These are phyloP conservation scores for Drosophila lutescens DNA, from an alignment of 2,888 invertebrate species.

Conservation along the genomic window DNA sequence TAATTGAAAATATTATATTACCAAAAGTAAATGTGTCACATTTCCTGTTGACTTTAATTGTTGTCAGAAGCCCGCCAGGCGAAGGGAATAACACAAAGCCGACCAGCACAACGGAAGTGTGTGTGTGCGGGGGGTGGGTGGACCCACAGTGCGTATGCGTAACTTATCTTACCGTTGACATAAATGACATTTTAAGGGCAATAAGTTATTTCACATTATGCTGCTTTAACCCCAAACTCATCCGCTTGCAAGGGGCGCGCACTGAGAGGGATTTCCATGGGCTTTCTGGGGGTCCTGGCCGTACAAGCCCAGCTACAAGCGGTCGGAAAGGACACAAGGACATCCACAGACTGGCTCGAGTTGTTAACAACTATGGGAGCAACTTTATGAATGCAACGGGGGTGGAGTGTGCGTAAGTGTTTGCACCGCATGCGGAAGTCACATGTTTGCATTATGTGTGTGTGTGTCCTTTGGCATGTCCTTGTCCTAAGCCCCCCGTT, in stretches of 20 bases:
- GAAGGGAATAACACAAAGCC: constrained; percentile 38
- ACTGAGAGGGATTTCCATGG: neutral
- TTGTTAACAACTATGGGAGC: constrained; percentile 81
- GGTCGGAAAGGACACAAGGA: constrained; percentile 61
- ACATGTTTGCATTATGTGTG: constrained; percentile 80
- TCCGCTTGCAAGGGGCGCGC: constrained; percentile 4
- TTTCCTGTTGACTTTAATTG: constrained; percentile 78
- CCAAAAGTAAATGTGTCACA: constrained; percentile 77
- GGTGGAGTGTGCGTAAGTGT: constrained; percentile 65
- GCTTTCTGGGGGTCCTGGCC: constrained; percentile 5
- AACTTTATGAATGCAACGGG: constrained; percentile 75
- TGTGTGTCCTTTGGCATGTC: constrained; percentile 79
- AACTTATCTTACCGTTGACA: constrained; percentile 81
- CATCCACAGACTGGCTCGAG: constrained; percentile 60
- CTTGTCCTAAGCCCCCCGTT: constrained; percentile 52
- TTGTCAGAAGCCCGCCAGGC: constrained; percentile 68
- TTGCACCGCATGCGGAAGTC: constrained; percentile 81
- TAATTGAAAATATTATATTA: constrained; percentile 78
- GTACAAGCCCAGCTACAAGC: constrained; percentile 77
- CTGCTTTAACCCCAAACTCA: constrained; percentile 45
- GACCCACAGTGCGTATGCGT: constrained; percentile 73
- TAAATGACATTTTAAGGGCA: constrained; percentile 81
- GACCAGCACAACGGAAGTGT: constrained; percentile 4
- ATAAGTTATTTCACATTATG: constrained; percentile 80
- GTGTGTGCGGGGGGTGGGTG: constrained; percentile 6